A percentile compares a stretch with the other conserved stretches of the same genome.
phyloP scores from a whole-genome alignment of 2,888 invertebrate genomes.

The Nudaria mundana region DNA sequence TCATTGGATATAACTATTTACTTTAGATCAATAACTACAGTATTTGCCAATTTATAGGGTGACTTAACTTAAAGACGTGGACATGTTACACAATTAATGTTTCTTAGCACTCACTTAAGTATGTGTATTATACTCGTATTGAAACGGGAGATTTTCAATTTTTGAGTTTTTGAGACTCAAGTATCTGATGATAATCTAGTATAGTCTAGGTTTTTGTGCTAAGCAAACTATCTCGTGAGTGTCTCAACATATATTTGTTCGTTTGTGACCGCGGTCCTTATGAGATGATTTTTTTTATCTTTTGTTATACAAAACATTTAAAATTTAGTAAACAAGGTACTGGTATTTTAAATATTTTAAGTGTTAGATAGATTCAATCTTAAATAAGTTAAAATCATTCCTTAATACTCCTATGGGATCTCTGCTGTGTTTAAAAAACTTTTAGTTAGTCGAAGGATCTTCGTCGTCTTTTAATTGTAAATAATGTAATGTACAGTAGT shows the following conservation, averaged over 20 bases:
- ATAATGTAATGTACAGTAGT: conserved; percentile 53
- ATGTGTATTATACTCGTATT: too few relatives aligned
- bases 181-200: too few relatives aligned
- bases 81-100: too few relatives aligned
- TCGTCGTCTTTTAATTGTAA: conserved; percentile 53
- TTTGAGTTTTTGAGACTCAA: too few relatives aligned
- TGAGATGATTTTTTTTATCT: conserved; percentile 33
- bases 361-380: conserved; percentile 73
- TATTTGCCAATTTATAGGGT: too few relatives aligned
- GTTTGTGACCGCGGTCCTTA: conserved; percentile 1
- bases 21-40: conserved; percentile 6
- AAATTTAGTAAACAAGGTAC: conserved; percentile 53
- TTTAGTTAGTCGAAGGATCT: conserved; percentile 68
- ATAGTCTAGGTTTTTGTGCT: too few relatives aligned
- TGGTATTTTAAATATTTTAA: conserved; percentile 54
- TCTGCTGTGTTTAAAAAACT: conserved; percentile 77
- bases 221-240: too few relatives aligned
- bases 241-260: not conserved
- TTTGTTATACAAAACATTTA: conserved; percentile 41
- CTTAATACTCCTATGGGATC: conserved; percentile 77
- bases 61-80: too few relatives aligned
- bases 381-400: conserved; percentile 76
- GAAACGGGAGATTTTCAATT: too few relatives aligned
- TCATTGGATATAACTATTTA: conserved; percentile 7
- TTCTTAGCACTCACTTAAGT: too few relatives aligned